Conservation (phyloP, 2,797 vertebrate species). For the Chlorospingus semifuscus region DNA sequence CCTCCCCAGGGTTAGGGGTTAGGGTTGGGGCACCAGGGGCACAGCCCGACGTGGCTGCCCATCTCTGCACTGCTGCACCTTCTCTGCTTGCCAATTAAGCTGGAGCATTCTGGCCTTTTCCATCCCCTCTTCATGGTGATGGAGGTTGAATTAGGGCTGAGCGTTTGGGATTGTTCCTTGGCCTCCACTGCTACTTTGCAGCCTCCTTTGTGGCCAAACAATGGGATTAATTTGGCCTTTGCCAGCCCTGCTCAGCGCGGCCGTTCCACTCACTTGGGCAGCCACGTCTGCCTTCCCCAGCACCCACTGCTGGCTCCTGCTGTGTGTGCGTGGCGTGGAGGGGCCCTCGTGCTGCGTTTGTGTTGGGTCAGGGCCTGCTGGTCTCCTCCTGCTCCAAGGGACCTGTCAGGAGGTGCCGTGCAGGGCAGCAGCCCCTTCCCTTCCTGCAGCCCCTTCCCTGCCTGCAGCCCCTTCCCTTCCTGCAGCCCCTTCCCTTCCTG, state of each 20-base stretch:
- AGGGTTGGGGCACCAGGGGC: neutral
- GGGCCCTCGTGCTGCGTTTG: neutral
- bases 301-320: slow-evolving; percentile 2
- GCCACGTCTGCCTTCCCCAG: slow-evolving; percentile 24
- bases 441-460: too few species aligned
- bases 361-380: neutral
- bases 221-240: slow-evolving; percentile 87
- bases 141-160: slow-evolving; percentile 37
- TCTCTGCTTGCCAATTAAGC: slow-evolving; percentile 13
- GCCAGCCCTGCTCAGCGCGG: slow-evolving; percentile 77
- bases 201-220: slow-evolving; percentile 84
- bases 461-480: too few species aligned
- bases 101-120: slow-evolving; percentile 19
- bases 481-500: too few species aligned
- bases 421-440: neutral
- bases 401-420: neutral
- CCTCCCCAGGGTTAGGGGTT: neutral
- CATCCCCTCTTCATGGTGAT: neutral
- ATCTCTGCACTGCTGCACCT: neutral
- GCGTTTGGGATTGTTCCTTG: slow-evolving; percentile 46
- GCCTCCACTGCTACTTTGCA: slow-evolving; percentile 84
- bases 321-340: neutral
- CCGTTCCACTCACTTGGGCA: slow-evolving; percentile 81
- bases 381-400: neutral
- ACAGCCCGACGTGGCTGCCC: neutral